Evolutionary conservation across 2,888 invertebrate genomes (phyloP).

Genomic region (Stenodera caucasica): DNA sequence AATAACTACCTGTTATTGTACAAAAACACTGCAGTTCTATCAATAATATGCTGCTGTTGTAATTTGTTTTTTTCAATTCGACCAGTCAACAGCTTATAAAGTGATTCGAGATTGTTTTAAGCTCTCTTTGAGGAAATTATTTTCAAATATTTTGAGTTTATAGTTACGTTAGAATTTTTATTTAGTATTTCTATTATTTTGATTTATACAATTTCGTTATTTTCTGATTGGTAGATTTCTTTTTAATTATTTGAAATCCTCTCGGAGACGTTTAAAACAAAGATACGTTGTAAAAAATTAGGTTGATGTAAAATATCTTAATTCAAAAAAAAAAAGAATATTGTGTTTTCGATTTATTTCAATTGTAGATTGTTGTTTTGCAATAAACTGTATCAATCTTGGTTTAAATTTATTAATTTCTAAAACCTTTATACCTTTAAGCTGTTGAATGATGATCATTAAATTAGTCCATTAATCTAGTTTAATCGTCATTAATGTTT

Average conservation of each 20-base stretch:
- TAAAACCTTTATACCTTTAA: constrained; percentile 21
- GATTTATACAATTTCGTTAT: not conserved
- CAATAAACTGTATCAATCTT: constrained; percentile 43
- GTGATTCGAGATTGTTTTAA: constrained; percentile 26
- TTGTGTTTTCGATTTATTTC: constrained; percentile 28
- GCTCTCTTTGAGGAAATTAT: constrained; percentile 25
- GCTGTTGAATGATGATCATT: constrained; percentile 24
- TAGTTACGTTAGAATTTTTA: constrained; percentile 10
- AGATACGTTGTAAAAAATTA: constrained; percentile 19
- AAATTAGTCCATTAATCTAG: constrained; percentile 13
- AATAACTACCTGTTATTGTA: constrained; percentile 43
- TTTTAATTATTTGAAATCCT: constrained; percentile 3
- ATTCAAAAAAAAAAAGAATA: not conserved
- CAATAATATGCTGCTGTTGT: constrained; percentile 22
- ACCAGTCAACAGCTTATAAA: constrained; percentile 29
- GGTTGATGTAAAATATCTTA: constrained; percentile 23
- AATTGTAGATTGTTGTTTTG: constrained; percentile 42
- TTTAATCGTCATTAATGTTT: constrained; percentile 4
- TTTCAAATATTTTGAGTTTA: not conserved
- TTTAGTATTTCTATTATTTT: not conserved
- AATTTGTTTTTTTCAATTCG: constrained; percentile 23
- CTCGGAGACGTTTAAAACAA: constrained; percentile 27
- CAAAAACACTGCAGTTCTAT: constrained; percentile 32
- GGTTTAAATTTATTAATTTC: constrained; percentile 25
- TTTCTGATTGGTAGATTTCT: not conserved